Evolutionary conservation across 2,797 vertebrate genomes (phyloP).

Genomic region (Pogonophryne albipinna): DNA sequence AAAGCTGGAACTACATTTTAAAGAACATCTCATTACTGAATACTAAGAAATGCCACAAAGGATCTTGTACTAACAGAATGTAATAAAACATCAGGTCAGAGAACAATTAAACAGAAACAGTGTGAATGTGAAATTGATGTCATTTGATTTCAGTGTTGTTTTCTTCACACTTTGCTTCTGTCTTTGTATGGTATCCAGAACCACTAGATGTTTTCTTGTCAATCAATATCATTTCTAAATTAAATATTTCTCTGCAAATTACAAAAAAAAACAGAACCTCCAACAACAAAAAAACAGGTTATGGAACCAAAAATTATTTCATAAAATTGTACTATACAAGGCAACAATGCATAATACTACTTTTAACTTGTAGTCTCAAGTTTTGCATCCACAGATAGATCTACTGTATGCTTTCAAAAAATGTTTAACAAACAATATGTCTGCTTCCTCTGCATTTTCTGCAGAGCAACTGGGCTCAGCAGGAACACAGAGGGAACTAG

Average conservation of each 20-base stretch:
- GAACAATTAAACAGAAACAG: constrained; percentile 63
- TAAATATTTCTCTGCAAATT: constrained; percentile 37
- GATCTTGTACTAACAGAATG: constrained; percentile 59
- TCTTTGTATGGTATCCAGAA: constrained; percentile 41
- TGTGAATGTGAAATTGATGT: constrained; percentile 57
- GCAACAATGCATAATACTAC: not conserved
- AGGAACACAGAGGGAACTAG: constrained; percentile 78
- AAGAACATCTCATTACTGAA: constrained; percentile 65
- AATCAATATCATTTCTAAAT: constrained; percentile 42
- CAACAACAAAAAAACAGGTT: not conserved
- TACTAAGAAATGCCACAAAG: constrained; percentile 60
- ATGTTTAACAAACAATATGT: constrained; percentile 63
- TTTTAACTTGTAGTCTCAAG: not conserved
- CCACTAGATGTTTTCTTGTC: constrained; percentile 28
- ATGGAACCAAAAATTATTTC: not conserved
- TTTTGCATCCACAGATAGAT: constrained; percentile 18
- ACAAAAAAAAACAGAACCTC: constrained; percentile 6
- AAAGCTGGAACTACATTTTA: constrained; percentile 55
- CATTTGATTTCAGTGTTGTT: constrained; percentile 63
- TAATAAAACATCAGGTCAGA: constrained; percentile 55
- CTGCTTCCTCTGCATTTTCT: constrained; percentile 70
- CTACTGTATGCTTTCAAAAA: constrained; percentile 37
- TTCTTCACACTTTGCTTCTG: constrained; percentile 55
- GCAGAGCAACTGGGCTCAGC: constrained; percentile 69
- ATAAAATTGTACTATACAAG: not conserved